Conservation (phyloP, 2,797 vertebrate genomes). For the Podargus strigoides region DNA sequence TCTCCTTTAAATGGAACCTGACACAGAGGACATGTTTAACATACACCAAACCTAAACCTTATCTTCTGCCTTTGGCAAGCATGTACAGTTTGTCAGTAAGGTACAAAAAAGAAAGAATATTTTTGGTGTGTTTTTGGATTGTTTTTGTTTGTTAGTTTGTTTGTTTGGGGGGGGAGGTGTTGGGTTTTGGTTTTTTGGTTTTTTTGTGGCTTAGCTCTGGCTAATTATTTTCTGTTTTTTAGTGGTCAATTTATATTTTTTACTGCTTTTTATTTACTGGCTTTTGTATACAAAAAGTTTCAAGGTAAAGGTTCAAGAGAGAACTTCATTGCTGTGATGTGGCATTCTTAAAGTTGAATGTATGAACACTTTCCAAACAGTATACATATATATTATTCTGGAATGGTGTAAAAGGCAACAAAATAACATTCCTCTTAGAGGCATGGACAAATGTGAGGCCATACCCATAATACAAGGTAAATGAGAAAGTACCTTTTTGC, state of each 20-base stretch:
- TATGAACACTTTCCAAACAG: not conserved
- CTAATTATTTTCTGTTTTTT: not conserved
- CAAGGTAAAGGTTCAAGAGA: not conserved
- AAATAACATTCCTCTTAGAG: not conserved
- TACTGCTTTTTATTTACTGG: not conserved
- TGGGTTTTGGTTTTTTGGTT: no score
- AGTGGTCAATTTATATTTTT: not conserved
- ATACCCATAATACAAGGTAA: accelerated
- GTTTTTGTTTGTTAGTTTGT: no score
- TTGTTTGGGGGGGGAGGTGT: not conserved
- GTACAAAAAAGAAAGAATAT: not conserved
- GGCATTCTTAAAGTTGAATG: not conserved
- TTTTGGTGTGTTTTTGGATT: not conserved
- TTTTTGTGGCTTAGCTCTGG: not conserved
- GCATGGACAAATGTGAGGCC: not conserved
- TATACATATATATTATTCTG: accelerated
- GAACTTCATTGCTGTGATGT: not conserved
- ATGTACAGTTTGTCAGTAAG: not conserved
- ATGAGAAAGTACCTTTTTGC: not conserved
- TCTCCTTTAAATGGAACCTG: not conserved
- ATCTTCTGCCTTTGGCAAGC: not conserved
- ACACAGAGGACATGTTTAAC: not conserved
- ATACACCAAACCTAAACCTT: not conserved
- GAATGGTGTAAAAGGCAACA: accelerated
- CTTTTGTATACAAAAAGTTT: not conserved